These are phyloP conservation scores for Miichthys miiuy DNA, from an alignment of 2,797 vertebrate genomes.

Conservation along the genomic window DNA sequence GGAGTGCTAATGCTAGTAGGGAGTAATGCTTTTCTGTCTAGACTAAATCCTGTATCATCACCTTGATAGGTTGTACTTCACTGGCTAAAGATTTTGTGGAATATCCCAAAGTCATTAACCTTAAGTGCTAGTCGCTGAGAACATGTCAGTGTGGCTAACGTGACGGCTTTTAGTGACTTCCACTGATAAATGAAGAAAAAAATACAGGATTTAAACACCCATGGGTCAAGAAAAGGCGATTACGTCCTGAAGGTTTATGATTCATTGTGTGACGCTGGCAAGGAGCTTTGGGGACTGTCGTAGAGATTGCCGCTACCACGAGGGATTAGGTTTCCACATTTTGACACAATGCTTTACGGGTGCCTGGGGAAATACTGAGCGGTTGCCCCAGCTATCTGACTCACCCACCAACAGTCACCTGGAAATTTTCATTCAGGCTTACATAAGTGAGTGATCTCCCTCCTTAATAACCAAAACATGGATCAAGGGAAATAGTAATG, in stretches of 20 bases:
- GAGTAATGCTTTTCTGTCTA: conserved; percentile 15
- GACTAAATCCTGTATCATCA: conserved; percentile 17
- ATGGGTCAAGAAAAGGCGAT: conserved; percentile 38
- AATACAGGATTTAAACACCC: conserved; percentile 39
- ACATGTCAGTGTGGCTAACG: conserved; percentile 42
- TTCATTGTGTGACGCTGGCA: conserved; percentile 22
- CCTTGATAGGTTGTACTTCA: not conserved
- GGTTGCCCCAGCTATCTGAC: conserved; percentile 15
- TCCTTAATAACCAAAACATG: conserved; percentile 31
- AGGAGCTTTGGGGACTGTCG: conserved; percentile 17
- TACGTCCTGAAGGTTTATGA: conserved; percentile 34
- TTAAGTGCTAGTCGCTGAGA: conserved; percentile 29
- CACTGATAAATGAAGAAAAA: conserved; percentile 43
- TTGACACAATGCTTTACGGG: conserved; percentile 13
- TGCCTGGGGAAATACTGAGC: conserved; percentile 49
- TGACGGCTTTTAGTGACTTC: conserved; percentile 29
- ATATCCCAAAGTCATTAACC: conserved; percentile 37
- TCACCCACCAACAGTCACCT: conserved; percentile 23
- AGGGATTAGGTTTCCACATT: conserved; percentile 20
- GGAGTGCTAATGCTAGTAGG: conserved; percentile 9
- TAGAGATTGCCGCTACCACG: conserved; percentile 9
- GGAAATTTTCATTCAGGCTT: conserved; percentile 14
- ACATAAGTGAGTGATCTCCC: conserved; percentile 16
- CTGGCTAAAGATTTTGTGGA: conserved; percentile 1
- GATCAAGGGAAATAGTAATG: conserved; percentile 51